Base-by-base conservation (phyloP, 2,888 invertebrate genomes). In the Caenorhabditis wallacei region DNA sequence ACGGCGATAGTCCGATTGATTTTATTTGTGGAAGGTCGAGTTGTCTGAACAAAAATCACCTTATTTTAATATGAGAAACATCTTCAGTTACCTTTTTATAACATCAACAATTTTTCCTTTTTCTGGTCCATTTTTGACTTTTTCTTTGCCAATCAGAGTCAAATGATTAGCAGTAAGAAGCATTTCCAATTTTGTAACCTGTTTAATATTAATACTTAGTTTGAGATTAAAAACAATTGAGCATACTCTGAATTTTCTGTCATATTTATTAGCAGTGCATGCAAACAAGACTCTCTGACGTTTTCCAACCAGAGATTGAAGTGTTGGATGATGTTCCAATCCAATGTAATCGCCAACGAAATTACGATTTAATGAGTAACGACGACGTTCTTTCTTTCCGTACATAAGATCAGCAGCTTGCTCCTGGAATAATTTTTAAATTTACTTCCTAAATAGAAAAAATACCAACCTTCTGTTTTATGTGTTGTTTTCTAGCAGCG, bases 311-410 rank as follows among this genome's bases (percentile, higher is more conserved):
- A 95, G 92, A 59, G 93, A 93, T 64, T 91, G 93, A 30, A 94
- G 92, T 16, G 93, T 94, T 8, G 94, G 94, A 81, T 93, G 93
- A 83, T 94, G 93, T 76, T 95, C 95, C 87, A 95, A 89, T 1
- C 95, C 95, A 83, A 95, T 94, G 92, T 95, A 95, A 92, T 95
- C 95, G 7, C 95, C 95, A 51, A 94, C 94, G 92, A 95, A 95
- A 91, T 94, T 94, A 78, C 95, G 92, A 91, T 95, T 95, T 24
- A 95, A 88, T 82, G 95, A 95, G 89, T 93, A 94, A 8, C 93
- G 92, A 82, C 94, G 92, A 10, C 95, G 92, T 90, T 95, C 94
- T 90, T 95, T 95, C 90, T 94, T 94, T 84, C 93, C 92, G 79
- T 91, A 92, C 74, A 94, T 88, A 24, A 94, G 90, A 84, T 94